Percentiles rank a stretch among this genome's conserved stretches.
These are phyloP conservation scores for Mesochorus sp. DNA, from an alignment of 2,888 invertebrate genomes.

Conservation along the genomic window DNA sequence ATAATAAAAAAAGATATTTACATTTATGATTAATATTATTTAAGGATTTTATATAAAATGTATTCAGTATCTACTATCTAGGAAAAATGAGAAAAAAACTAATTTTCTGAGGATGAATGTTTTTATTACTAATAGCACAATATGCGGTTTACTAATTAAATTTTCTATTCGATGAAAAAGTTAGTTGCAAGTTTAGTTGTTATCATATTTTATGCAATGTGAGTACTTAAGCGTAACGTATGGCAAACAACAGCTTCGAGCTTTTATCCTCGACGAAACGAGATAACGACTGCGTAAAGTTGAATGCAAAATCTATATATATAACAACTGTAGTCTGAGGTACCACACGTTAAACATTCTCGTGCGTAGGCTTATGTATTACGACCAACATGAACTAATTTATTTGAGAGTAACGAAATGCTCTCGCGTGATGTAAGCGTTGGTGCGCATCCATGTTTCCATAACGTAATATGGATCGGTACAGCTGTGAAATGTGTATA, in stretches of 20 bases:
- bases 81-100: too few species aligned
- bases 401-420: conserved; percentile 34
- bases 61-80: too few species aligned
- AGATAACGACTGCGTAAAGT: conserved; percentile 31
- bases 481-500: background rate
- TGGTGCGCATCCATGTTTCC: background rate
- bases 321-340: background rate
- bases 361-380: background rate
- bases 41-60: too few species aligned
- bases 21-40: too few species aligned
- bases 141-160: too few species aligned
- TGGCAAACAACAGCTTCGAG: background rate
- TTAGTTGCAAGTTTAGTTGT: too few species aligned
- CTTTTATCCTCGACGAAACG: background rate
- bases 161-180: background rate
- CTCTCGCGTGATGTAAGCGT: conserved; percentile 23
- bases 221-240: background rate
- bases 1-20: background rate
- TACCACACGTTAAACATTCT: background rate
- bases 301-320: background rate
- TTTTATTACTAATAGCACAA: too few species aligned
- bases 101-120: too few species aligned
- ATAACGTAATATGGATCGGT: conserved; percentile 4
- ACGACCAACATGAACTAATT: conserved; percentile 29
- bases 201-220: too few species aligned